phyloP scores from a whole-genome alignment of 2,797 vertebrate species.

The Emys orbicularis region DNA sequence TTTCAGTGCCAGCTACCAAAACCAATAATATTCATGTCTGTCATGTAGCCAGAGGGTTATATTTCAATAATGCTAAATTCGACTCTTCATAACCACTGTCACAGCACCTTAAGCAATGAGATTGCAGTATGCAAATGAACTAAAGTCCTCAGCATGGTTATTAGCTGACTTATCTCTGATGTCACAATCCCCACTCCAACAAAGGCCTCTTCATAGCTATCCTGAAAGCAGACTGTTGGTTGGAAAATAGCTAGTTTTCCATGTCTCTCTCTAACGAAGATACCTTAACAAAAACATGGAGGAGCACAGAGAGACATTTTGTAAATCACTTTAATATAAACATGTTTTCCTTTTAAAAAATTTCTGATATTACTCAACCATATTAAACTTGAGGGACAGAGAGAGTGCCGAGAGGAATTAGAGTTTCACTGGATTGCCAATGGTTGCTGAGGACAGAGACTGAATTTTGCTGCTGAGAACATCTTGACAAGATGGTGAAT shows the following conservation, averaged over 20 bases:
- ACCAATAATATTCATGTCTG: neutral
- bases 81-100: neutral
- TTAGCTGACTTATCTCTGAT: neutral
- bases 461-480: neutral
- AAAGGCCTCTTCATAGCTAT: neutral
- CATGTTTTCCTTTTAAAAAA: neutral
- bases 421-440: neutral
- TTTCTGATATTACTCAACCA: neutral
- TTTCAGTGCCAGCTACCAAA: neutral
- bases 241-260: neutral
- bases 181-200: neutral
- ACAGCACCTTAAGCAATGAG: neutral
- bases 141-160: neutral
- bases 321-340: neutral
- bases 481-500: constrained; percentile 53
- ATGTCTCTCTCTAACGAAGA: neutral
- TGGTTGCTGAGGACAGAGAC: neutral
- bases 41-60: neutral
- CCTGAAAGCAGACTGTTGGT: neutral
- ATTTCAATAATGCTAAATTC: neutral
- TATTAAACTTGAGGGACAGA: neutral
- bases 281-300: neutral
- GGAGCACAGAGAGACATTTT: neutral
- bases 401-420: neutral
- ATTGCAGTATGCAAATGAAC: neutral